phyloP scores from a whole-genome alignment of 1,140 invertebrate species.

The Sminthurinus signatus region DNA sequence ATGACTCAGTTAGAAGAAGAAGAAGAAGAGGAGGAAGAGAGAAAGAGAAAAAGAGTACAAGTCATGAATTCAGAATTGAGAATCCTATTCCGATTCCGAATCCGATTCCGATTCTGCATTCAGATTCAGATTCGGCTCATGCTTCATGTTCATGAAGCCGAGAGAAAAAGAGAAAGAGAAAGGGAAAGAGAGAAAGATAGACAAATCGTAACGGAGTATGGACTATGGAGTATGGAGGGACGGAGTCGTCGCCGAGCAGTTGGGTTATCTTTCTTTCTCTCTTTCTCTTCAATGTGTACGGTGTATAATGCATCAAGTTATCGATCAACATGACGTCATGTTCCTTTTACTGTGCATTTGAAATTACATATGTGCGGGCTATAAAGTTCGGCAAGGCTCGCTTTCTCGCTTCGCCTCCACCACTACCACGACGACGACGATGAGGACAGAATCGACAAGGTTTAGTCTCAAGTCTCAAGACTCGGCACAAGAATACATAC shows the following conservation, averaged over 20 bases:
- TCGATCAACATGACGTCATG: slow-evolving; percentile 13
- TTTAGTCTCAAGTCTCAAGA: neutral
- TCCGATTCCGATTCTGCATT: too few species aligned
- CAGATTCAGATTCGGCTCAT: too few species aligned
- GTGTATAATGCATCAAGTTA: slow-evolving; percentile 2
- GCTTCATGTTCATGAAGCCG: too few species aligned
- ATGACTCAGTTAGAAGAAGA: too few species aligned
- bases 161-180: neutral
- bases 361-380: neutral
- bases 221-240: neutral
- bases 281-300: neutral
- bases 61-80: too few species aligned
- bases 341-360: neutral
- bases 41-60: neutral
- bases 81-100: too few species aligned
- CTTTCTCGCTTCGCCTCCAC: neutral
- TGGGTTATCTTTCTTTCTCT: too few species aligned
- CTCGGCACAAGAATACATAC: neutral
- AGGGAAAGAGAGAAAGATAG: neutral
- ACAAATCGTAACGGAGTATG: neutral
- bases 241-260: slow-evolving; percentile 4
- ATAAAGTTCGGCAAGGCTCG: neutral
- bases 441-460: slow-evolving; percentile 6
- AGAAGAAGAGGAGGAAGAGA: neutral
- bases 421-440: too few species aligned